phyloP scores from a whole-genome alignment of 2,888 invertebrate species.

The Chymomyza caudatula region DNA sequence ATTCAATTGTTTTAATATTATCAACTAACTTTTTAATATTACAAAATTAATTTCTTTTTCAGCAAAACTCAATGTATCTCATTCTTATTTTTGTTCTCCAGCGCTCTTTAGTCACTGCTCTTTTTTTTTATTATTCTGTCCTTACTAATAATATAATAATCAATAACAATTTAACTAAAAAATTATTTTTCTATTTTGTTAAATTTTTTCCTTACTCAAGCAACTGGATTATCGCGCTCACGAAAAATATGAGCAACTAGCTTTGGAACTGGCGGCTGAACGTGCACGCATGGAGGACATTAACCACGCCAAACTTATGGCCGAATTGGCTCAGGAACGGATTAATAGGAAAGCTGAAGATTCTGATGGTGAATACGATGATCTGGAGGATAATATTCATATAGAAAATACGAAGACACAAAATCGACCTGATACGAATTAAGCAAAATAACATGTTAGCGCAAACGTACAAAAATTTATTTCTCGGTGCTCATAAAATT shows the following conservation, averaged over 20 bases:
- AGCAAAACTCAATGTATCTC: not conserved
- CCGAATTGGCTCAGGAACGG: not conserved
- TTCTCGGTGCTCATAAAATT: not conserved
- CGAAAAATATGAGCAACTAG: slow-evolving; percentile 12
- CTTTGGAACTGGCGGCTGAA: slow-evolving; percentile 2
- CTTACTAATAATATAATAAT: no score
- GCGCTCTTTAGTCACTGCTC: not conserved
- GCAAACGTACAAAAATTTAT: not conserved
- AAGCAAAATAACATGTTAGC: not conserved
- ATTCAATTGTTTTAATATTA: no score
- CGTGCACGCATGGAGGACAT: not conserved
- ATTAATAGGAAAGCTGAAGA: slow-evolving; percentile 2
- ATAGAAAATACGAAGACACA: not conserved
- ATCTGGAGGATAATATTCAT: not conserved
- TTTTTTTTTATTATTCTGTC: not conserved
- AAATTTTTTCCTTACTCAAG: not conserved
- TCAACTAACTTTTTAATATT: no score
- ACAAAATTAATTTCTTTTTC: not conserved
- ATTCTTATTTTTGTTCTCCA: not conserved
- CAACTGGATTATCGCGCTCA: slow-evolving; percentile 15
- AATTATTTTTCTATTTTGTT: not conserved
- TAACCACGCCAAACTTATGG: slow-evolving; percentile 4
- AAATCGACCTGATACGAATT: not conserved
- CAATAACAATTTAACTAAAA: not conserved
- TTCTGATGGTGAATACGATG: slow-evolving; percentile 19